Base-by-base conservation (phyloP, 2,888 invertebrate genomes). In the Caenorhabditis panamensis region DNA sequence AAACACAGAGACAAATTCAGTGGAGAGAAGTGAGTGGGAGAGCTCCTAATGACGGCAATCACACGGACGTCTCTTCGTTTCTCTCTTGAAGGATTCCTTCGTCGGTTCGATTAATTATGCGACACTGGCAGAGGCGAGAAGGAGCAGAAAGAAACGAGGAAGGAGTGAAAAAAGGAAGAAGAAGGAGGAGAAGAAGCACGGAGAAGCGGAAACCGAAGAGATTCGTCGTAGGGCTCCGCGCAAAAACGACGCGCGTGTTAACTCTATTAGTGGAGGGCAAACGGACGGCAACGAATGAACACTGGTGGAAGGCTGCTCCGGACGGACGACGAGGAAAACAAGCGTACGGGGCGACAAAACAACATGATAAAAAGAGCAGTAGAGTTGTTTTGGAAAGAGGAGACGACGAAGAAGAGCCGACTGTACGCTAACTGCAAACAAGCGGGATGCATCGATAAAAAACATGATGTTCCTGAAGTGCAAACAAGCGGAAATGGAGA, bases 31-130 rank as follows among this genome's bases (percentile, higher is more conserved):
- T 49, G 41, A 24, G 24, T 20, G 37, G 28, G 24, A 44, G 54
- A n/a, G 56, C 47, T 54, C 41, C 16, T 72, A 72, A 72, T 72
- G 72, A 72, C 54, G 72, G 56, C 36, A 72, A 72, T 72, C 63
- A 71, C 18, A 68, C 9, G 8, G 24, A 53, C 41, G 1, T n/a
- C 0, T 22, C 9, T 41, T 6, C 31, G 31, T 16, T 3, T 64
- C 20, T 1, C 4, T 37, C 20, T 20, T 13, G 8, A n/a, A 9
- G 31, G 41, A 36, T 59, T 20, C 18, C 41, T 61, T 69, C 47
- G 36, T 59, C 53, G 44, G 41, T 53, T 41, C 61, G 37, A 61
- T 69, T 69, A 69, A 69, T 69, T 69, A 61, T 61, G 51, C 69
- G 51, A 59, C 58, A 59, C n/a, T 68, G 58, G 68, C 22, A 31